These are phyloP conservation scores for Corythaixoides concolor DNA, from an alignment of 2,113 vertebrate genomes.

Conservation along the genomic window DNA sequence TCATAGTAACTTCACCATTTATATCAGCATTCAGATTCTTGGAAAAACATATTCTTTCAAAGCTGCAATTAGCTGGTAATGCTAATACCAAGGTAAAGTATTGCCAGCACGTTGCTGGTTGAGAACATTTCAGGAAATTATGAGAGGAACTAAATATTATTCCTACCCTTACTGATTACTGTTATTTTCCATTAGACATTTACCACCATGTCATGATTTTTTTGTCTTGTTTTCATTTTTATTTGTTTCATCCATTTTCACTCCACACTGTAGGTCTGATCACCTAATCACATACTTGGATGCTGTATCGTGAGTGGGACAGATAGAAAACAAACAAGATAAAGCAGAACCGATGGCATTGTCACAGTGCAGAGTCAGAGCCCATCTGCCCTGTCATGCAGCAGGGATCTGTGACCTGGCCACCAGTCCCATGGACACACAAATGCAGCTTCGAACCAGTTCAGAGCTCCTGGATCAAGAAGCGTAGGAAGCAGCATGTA, in stretches of 20 bases:
- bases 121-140: background rate
- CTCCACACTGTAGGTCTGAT: background rate
- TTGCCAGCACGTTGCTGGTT: background rate
- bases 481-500: background rate
- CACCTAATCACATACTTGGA: background rate
- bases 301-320: fast-evolving
- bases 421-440: background rate
- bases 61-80: background rate
- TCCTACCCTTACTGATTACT: background rate
- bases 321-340: background rate
- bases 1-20: background rate
- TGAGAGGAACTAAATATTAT: background rate
- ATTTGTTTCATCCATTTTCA: background rate
- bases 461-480: background rate
- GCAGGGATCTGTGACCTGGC: background rate
- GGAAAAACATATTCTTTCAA: background rate
- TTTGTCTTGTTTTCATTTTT: background rate
- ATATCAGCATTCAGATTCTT: background rate
- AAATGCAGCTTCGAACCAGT: background rate
- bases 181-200: background rate
- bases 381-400: background rate
- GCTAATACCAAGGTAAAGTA: background rate
- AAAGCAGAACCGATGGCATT: background rate
- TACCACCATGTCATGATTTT: background rate
- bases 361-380: background rate